Evolutionary conservation across 1,140 invertebrate genomes (phyloP).

Genomic region (Whitmania pigra): DNA sequence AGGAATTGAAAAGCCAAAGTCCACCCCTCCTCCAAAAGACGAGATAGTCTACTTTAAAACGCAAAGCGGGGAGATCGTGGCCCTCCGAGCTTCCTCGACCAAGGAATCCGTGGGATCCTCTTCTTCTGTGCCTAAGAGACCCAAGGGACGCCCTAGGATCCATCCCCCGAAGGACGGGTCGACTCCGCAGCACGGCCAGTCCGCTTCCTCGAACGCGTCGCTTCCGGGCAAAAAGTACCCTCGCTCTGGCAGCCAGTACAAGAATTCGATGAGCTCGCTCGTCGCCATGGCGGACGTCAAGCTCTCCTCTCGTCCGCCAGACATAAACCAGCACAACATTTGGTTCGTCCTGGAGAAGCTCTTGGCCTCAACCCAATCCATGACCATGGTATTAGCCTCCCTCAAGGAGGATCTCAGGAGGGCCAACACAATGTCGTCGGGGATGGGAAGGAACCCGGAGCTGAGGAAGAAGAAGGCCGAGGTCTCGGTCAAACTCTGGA

Average conservation of each 20-base stretch:
- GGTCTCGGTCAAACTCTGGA: slow-evolving; percentile 18
- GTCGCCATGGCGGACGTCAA: slow-evolving; percentile 11
- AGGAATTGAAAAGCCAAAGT: too few relatives aligned
- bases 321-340: slow-evolving; percentile 22
- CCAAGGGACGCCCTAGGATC: not conserved
- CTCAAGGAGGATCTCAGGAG: slow-evolving; percentile 21
- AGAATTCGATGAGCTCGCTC: not conserved
- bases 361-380: slow-evolving; percentile 22
- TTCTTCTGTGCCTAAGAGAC: not conserved
- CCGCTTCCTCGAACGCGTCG: too few relatives aligned
- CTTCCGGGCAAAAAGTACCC: not conserved
- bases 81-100: not conserved
- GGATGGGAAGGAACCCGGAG: not conserved
- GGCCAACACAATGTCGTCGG: not conserved
- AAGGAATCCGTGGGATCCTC: slow-evolving; percentile 1
- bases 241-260: not conserved
- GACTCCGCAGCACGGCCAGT: too few relatives aligned
- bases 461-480: slow-evolving; percentile 13
- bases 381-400: slow-evolving; percentile 21
- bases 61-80: not conserved
- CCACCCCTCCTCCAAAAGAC: not conserved
- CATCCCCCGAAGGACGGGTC: not conserved
- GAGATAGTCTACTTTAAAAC: slow-evolving; percentile 6
- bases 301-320: slow-evolving; percentile 1
- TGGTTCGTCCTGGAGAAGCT: slow-evolving; percentile 19